A percentile compares a stretch with the other conserved stretches of the same genome.
Evolutionary conservation across 2,797 vertebrate species (phyloP).

Genomic region (Glossophaga mutica): DNA sequence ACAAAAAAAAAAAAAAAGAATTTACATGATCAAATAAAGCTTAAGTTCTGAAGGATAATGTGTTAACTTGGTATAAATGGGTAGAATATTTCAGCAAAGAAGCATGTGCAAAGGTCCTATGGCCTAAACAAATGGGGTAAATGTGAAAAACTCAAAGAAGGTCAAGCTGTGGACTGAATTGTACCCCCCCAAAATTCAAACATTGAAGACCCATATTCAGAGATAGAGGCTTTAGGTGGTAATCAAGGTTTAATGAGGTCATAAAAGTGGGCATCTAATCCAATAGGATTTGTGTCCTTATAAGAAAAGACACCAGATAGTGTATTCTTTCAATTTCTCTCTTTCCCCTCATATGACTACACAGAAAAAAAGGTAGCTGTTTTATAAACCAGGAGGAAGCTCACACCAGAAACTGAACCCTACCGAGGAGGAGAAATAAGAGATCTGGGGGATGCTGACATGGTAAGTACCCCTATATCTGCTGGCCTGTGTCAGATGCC

Average conservation of each 20-base stretch:
- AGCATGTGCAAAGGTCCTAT: neutral
- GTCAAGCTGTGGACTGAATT: neutral
- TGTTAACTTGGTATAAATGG: neutral
- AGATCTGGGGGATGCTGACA: neutral
- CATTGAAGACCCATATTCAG: neutral
- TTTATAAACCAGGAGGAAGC: neutral
- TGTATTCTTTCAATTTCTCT: neutral
- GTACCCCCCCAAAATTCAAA: neutral
- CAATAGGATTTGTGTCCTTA: neutral
- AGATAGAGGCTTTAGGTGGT: neutral
- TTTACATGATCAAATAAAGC: neutral
- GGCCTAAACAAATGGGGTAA: neutral
- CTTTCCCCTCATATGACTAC: neutral
- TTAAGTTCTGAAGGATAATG: neutral
- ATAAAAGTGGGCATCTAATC: neutral
- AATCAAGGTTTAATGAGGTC: neutral
- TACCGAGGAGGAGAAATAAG: neutral
- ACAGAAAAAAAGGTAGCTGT: neutral
- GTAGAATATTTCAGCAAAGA: neutral
- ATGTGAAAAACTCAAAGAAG: neutral
- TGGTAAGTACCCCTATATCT: neutral
- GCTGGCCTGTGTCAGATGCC: neutral
- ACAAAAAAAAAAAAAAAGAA: neutral
- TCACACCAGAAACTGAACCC: neutral
- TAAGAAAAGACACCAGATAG: neutral